phyloP scores from a whole-genome alignment of 1,140 invertebrate species.

The Apocrypta bakeri region DNA sequence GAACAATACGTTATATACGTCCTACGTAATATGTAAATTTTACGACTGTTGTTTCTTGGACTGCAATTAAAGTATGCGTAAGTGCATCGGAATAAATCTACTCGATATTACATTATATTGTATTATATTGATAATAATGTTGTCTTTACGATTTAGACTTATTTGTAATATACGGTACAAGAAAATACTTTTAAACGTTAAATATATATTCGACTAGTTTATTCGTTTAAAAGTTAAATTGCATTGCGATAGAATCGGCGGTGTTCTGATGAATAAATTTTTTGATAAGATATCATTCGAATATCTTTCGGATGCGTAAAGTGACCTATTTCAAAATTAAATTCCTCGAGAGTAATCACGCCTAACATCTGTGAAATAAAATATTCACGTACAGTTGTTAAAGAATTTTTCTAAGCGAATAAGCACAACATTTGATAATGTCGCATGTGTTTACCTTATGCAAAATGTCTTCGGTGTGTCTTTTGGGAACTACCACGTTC shows the following conservation, averaged over 20 bases:
- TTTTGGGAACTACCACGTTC: slow-evolving; percentile 51
- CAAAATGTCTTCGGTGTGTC: slow-evolving; percentile 55
- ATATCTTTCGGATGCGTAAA: slow-evolving; percentile 54
- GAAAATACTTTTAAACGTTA: too few relatives aligned
- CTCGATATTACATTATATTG: too few relatives aligned
- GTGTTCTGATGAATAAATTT: slow-evolving; percentile 42
- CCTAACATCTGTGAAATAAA: slow-evolving; percentile 60
- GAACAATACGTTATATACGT: too few relatives aligned
- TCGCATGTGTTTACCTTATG: slow-evolving; percentile 54
- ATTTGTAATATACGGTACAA: too few relatives aligned
- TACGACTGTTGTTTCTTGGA: too few relatives aligned
- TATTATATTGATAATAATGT: too few relatives aligned
- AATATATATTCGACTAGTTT: too few relatives aligned
- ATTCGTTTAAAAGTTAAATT: background rate
- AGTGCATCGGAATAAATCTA: too few relatives aligned
- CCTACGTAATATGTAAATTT: too few relatives aligned
- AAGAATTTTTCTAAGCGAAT: background rate
- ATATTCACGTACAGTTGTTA: too few relatives aligned
- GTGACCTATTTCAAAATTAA: slow-evolving; percentile 57
- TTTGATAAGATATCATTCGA: slow-evolving; percentile 55
- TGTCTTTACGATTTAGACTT: too few relatives aligned
- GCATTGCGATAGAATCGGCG: background rate
- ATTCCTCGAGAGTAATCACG: slow-evolving; percentile 62
- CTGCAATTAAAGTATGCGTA: too few relatives aligned
- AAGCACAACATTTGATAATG: background rate